Evolutionary conservation across 2,888 invertebrate genomes (phyloP), one percentile per base, ranked within the genome.

Genomic region (Nineta flava): DNA sequence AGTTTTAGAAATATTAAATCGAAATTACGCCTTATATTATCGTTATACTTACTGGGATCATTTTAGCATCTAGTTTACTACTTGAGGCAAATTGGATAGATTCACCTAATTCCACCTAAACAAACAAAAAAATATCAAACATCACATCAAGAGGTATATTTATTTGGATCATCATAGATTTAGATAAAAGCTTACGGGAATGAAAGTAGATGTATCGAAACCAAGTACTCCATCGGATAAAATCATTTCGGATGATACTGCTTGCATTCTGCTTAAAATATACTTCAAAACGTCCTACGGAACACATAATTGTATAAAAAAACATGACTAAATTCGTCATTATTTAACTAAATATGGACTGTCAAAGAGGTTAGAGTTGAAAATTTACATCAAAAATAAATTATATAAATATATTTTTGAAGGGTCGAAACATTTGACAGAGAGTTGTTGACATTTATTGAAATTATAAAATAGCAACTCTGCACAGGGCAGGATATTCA

Each of bases 111-210:
- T 61, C 61, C 47, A 61, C 56, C 63, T 64, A 51, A 13, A n/a
- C n/a, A n/a, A n/a, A n/a, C n/a, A n/a, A n/a, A n/a, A n/a, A 44
- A 44, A 32, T 17, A 44, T 13, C 19, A 19, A 42, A 16, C 9
- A 12, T 9, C 4, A 17, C 12, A 40, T 41, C 17, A 12, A 48
- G 50, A 50, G 13, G 34, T 50, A 38, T n/a, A 5, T 38, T 32
- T 12, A 1, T 38, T 5, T 38, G 12, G n/a, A n/a, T 13, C 10
- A 35, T 2, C 3, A 13, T 38, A 13, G 38, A 38, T 38, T 38
- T 45, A 40, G 38, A 41, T 50, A 48, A 55, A 60, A 26, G 26
- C 65, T 60, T 57, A 71, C 72, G 43, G 72, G 71, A 53, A 72
- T 69, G 47, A 71, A 60, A 21, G 66, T 64, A 19, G 65, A 62